Evolutionary conservation across 2,113 vertebrate genomes (phyloP), one percentile per base, ranked within the genome.

Genomic region (Podarcis raffonei): DNA sequence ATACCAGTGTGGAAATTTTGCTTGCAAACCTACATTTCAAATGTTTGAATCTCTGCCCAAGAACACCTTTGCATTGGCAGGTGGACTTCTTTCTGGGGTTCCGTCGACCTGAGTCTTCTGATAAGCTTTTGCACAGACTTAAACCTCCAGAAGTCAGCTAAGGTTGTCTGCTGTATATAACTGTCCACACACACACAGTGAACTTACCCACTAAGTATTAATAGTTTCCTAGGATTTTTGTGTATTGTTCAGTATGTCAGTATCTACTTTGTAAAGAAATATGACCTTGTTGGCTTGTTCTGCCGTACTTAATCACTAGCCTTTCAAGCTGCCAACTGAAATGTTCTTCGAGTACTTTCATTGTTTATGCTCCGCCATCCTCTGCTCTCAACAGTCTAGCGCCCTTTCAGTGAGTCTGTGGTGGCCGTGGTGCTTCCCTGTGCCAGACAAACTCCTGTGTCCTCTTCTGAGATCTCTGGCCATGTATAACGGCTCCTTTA

Each of bases 161-260:
- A 78, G 35, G 25, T 30, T 37, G 4, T 39, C 11, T 84, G 76
- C 81, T 80, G 86, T 84, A 81, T 84, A 84, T 72, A 42, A 62
- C 8, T 74, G 30, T 74, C 13, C 72, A 39, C 80, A 78, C 71
- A 66, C 74, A 53, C 37, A 77, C 27, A 22, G 8, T 15, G 30
- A 48, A 39, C 35, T n/a, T 72, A 48, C 37, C 75, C 74, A 79
- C 1, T 42, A 87, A 91, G 77, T 35, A 91, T 87, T 71, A 62
- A 85, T 74, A 86, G 57, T 77, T 90, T 92, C 89, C 84, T 82
- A 91, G 82, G 83, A 57, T 91, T 68, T 37, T 65, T 74, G 75
- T 84, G n/a, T 82, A n/a, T 80, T 23, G 82, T 16, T 88, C 77
- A 71, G 69, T 90, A 80, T 88, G 90, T 65, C 86, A 91, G 25